These are phyloP conservation scores for Trichechus manatus DNA, from an alignment of 2,113 vertebrate species.

Conservation along the genomic window DNA sequence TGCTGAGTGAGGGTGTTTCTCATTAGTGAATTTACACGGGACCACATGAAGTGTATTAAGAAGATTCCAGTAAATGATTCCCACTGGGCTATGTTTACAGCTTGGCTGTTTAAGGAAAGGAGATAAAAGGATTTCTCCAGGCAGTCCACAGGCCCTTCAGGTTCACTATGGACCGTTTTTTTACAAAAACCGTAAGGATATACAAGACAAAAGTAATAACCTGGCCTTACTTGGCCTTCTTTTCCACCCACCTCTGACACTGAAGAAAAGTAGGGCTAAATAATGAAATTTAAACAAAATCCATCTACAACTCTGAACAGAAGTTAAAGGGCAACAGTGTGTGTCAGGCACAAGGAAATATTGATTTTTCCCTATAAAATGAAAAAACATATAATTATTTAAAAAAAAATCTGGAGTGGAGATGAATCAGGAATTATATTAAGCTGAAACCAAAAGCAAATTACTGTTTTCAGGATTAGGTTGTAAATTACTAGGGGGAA, in stretches of 20 bases:
- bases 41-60: neutral
- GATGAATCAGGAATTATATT: neutral
- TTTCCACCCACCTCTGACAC: neutral
- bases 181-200: neutral
- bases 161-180: neutral
- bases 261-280: neutral
- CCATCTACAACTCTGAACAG: neutral
- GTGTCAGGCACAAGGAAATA: neutral
- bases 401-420: neutral
- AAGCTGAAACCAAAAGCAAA: neutral
- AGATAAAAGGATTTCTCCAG: neutral
- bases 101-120: neutral
- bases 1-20: neutral
- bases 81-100: neutral
- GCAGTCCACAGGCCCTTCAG: neutral
- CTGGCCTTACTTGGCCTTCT: neutral
- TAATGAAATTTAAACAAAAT: neutral
- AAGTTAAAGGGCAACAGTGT: neutral
- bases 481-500: neutral
- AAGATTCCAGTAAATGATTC: neutral
- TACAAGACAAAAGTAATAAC: neutral
- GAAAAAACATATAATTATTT: neutral
- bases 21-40: neutral
- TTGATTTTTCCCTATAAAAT: neutral
- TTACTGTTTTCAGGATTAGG: neutral